Evolutionary conservation across 2,113 vertebrate species (phyloP).

Genomic region (Pteruthius melanotis): DNA sequence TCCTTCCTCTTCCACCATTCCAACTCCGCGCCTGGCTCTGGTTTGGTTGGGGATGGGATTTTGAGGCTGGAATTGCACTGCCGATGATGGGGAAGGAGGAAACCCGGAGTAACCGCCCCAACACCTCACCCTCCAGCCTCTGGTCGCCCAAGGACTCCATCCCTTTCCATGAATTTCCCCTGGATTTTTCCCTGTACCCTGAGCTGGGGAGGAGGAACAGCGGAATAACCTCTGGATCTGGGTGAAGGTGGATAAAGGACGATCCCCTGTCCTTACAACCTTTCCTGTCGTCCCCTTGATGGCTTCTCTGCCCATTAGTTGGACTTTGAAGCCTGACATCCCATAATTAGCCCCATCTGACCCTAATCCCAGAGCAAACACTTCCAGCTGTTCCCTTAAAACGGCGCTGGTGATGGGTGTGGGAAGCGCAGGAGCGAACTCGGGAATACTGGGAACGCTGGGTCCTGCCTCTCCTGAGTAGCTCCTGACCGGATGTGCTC

Average conservation of each 20-base stretch:
- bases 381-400: not conserved
- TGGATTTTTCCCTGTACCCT: rapidly evolving
- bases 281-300: not conserved
- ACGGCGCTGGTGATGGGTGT: not conserved
- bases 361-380: not conserved
- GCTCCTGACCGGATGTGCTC: not conserved
- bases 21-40: rapidly evolving
- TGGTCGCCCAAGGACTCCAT: not conserved
- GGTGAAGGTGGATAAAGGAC: not conserved
- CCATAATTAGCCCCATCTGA: not conserved
- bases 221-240: rapidly evolving
- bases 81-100: not conserved
- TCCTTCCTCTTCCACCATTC: not conserved
- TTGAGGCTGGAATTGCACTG: not conserved
- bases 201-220: not conserved
- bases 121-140: not conserved
- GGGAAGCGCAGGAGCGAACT: not conserved
- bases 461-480: not conserved
- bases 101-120: rapidly evolving
- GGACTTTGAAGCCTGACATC: not conserved
- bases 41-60: not conserved
- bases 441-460: not conserved
- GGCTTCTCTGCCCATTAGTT: rapidly evolving
- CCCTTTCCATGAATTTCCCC: not conserved
- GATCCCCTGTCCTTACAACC: not conserved